phyloP scores from a whole-genome alignment of 2,797 vertebrate genomes.

The Varecia variegata region DNA sequence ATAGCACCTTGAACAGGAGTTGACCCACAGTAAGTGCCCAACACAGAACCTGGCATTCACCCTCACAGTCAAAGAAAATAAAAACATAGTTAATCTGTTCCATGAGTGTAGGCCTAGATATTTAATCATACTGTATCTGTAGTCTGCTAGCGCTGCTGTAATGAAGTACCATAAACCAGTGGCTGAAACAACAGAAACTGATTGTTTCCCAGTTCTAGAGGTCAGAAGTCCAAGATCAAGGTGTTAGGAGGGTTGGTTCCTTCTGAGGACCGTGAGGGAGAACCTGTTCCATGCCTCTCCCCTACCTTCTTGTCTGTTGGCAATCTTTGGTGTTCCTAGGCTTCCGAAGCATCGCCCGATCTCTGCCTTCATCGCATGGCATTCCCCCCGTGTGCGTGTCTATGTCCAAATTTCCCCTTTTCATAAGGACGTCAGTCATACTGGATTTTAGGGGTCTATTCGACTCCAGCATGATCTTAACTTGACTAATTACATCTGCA shows the following conservation, averaged over 20 bases:
- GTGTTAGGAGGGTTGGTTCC: neutral
- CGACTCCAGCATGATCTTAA: neutral
- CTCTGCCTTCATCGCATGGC: neutral
- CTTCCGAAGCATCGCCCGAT: neutral
- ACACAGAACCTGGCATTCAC: neutral
- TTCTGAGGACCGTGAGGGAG: neutral
- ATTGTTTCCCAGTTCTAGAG: neutral
- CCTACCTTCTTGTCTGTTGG: no score
- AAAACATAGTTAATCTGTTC: neutral
- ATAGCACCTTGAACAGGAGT: neutral
- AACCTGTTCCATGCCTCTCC: neutral
- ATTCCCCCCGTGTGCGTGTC: fast-evolving
- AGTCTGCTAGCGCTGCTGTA: neutral
- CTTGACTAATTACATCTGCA: neutral
- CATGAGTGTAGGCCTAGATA: neutral
- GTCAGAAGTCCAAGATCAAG: neutral
- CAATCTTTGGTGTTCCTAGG: neutral
- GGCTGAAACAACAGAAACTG: neutral
- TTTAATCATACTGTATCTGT: neutral
- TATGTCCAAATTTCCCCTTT: neutral
- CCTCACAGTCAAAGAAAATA: neutral
- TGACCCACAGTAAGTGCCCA: neutral
- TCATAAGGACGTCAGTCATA: neutral
- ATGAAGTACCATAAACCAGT: neutral
- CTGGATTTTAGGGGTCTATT: neutral